These are phyloP conservation scores for Augochlora pura DNA, from an alignment of 1,140 invertebrate genomes.

Conservation along the genomic window DNA sequence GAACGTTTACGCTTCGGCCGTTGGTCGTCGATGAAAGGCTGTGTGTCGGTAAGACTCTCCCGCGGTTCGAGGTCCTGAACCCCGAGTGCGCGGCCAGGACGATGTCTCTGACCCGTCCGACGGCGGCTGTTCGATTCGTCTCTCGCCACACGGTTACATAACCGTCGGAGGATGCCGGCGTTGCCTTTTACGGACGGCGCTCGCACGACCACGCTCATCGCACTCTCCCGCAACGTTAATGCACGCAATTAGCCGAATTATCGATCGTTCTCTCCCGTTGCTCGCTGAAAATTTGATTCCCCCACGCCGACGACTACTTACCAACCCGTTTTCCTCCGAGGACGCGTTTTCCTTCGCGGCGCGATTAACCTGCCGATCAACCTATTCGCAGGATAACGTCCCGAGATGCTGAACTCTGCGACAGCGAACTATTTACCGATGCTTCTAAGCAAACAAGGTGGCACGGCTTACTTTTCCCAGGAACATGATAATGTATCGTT, in stretches of 20 bases:
- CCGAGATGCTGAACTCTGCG: no score
- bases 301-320: no score
- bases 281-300: no score
- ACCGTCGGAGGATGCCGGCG: constrained; percentile 25
- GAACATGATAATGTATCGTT: no score
- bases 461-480: no score
- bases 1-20: constrained; percentile 13
- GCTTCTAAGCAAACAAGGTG: no score
- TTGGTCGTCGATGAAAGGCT: constrained; percentile 12
- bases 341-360: no score
- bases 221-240: background rate
- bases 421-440: no score
- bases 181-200: constrained; percentile 39
- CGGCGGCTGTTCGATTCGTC: constrained; percentile 24
- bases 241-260: constrained; percentile 21
- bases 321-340: no score
- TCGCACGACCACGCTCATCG: background rate
- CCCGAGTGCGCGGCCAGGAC: background rate
- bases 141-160: constrained; percentile 42
- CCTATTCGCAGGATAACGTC: no score
- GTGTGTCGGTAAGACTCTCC: no score
- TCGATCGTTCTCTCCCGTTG: background rate
- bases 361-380: no score
- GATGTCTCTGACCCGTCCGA: constrained; percentile 47
- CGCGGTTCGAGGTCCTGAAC: constrained; percentile 9